Evolutionary conservation across 1,140 invertebrate species (phyloP).

Genomic region (Onthophagus taurus): DNA sequence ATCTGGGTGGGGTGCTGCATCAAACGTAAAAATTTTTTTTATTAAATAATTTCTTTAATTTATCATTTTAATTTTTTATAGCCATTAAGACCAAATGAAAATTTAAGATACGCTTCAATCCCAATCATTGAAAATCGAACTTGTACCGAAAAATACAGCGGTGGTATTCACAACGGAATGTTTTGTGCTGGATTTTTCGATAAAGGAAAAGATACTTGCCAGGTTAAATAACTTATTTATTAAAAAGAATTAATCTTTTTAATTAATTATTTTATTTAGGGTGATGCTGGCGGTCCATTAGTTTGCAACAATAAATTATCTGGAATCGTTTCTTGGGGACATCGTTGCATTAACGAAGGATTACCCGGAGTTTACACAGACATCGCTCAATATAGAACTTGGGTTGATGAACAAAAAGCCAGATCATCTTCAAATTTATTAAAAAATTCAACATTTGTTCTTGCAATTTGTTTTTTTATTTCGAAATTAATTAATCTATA

Average conservation of each 20-base stretch:
- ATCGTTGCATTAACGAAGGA: neutral
- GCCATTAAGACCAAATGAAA: too few species aligned
- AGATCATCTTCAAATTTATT: too few species aligned
- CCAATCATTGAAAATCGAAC: conserved; percentile 1
- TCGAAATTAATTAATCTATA: too few species aligned
- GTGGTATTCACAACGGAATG: conserved; percentile 23
- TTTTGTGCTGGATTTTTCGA: conserved; percentile 38
- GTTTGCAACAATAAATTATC: neutral
- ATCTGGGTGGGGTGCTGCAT: conserved; percentile 10
- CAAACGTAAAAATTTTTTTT: conserved; percentile 3
- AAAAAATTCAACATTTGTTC: too few species aligned
- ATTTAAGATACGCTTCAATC: neutral
- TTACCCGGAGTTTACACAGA: conserved; percentile 6
- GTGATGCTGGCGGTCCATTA: conserved; percentile 10
- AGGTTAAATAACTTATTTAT: conserved; percentile 41
- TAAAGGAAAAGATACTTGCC: conserved; percentile 61
- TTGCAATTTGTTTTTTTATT: too few species aligned
- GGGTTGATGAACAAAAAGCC: conserved; percentile 4
- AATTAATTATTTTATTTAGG: neutral
- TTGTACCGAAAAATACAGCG: neutral
- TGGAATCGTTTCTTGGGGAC: conserved; percentile 10
- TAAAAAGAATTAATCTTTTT: neutral
- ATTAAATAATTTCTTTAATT: conserved; percentile 1
- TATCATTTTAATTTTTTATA: too few species aligned
- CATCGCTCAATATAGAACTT: neutral